Percentiles rank a stretch among this genome's conserved stretches.
Conservation (phyloP, 2,113 vertebrate genomes). For the Carettochelys insculpta region DNA sequence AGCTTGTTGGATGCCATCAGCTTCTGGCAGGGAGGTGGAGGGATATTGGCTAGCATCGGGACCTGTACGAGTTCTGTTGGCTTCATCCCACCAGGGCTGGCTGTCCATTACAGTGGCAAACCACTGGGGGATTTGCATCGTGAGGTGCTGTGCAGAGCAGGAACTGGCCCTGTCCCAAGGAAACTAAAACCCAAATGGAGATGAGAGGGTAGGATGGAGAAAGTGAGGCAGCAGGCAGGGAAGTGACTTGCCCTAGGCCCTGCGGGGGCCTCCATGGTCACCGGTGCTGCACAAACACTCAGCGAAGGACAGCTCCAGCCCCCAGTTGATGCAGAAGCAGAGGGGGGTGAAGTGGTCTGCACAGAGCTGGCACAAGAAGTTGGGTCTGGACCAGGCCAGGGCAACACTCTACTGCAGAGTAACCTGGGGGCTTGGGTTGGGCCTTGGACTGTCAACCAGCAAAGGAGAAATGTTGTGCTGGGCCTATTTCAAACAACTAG, state of each 20-base stretch:
- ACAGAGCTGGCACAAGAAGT: too few relatives aligned
- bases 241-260: neutral
- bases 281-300: neutral
- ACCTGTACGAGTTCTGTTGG: too few relatives aligned
- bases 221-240: neutral
- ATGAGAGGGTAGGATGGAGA: neutral
- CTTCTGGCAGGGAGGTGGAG: too few relatives aligned
- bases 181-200: neutral
- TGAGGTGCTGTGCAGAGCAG: too few relatives aligned
- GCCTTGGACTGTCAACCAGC: neutral
- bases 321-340: neutral
- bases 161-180: too few relatives aligned
- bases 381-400: neutral
- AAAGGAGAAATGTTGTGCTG: neutral
- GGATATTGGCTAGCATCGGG: too few relatives aligned
- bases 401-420: neutral
- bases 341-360: too few relatives aligned
- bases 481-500: neutral
- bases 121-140: too few relatives aligned
- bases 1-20: too few relatives aligned
- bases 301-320: neutral
- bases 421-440: neutral
- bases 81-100: too few relatives aligned
- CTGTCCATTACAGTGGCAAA: too few relatives aligned
- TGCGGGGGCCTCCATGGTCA: neutral